Percentiles rank a stretch among this genome's conserved stretches.
These are phyloP conservation scores for Arothron firmamentum DNA, from an alignment of 2,113 vertebrate genomes.

Conservation along the genomic window DNA sequence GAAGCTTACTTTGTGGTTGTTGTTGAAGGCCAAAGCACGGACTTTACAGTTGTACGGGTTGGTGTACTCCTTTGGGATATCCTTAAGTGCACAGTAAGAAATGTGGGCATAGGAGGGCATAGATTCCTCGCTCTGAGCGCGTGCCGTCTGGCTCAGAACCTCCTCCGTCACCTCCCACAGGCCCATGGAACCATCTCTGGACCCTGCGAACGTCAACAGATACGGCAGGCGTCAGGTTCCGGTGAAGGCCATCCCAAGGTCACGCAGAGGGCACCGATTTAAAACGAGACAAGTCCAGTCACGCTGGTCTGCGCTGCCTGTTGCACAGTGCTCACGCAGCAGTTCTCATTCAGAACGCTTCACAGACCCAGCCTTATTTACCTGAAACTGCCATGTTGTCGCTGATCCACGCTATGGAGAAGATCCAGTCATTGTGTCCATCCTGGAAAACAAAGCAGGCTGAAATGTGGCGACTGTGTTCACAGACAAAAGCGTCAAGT, in stretches of 20 bases:
- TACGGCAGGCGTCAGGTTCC: no score
- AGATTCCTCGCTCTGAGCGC: conserved; percentile 76
- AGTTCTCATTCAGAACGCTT: conserved; percentile 1
- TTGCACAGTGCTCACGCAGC: neutral
- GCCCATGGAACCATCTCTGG: conserved; percentile 96
- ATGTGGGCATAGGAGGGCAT: conserved; percentile 93
- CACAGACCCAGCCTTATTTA: conserved; percentile 63
- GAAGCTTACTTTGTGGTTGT: conserved; percentile 86
- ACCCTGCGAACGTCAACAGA: conserved; percentile 73
- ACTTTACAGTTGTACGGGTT: conserved; percentile 98
- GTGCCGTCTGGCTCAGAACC: conserved; percentile 81
- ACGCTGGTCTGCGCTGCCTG: no score
- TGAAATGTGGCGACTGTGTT: no score
- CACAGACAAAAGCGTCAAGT: no score
- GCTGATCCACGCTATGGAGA: conserved; percentile 98
- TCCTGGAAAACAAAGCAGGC: conserved; percentile 75
- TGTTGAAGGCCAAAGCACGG: conserved; percentile 94
- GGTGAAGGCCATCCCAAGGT: no score
- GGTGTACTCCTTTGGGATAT: conserved; percentile 95
- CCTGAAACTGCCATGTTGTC: conserved; percentile 97
- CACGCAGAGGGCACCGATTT: no score
- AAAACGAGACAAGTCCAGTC: no score
- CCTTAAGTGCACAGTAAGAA: conserved; percentile 90
- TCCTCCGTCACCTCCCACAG: conserved; percentile 96
- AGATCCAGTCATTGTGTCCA: conserved; percentile 99